phyloP scores from a whole-genome alignment of 2,888 invertebrate species.

The Apamea crenata region DNA sequence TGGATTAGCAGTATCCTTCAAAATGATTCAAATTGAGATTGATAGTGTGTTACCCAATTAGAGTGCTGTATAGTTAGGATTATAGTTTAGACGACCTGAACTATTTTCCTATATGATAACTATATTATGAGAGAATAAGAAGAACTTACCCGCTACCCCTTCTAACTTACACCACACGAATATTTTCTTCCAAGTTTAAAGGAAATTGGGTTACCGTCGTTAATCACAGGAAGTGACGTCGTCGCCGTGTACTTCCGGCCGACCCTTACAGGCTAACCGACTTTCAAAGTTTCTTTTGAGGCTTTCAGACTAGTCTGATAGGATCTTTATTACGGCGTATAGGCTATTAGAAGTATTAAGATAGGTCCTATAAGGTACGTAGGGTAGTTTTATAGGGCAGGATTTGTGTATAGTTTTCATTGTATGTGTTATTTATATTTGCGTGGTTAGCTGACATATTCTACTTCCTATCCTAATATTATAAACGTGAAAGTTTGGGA shows the following conservation, averaged over 20 bases:
- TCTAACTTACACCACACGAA: constrained; percentile 66
- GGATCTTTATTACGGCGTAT: constrained; percentile 67
- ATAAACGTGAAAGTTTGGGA: too few relatives aligned
- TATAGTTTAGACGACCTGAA: too few relatives aligned
- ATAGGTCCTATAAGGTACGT: constrained; percentile 17
- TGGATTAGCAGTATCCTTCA: too few relatives aligned
- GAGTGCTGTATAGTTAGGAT: too few relatives aligned
- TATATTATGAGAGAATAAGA: neutral
- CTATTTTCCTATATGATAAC: too few relatives aligned
- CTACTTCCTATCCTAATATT: too few relatives aligned
- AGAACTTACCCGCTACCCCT: neutral
- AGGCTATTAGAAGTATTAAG: constrained; percentile 43
- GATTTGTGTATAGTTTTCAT: neutral
- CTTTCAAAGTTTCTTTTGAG: constrained; percentile 65
- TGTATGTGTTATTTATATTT: too few relatives aligned
- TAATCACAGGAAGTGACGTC: constrained; percentile 84
- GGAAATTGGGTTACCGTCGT: constrained; percentile 84
- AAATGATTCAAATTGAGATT: too few relatives aligned
- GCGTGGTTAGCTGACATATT: too few relatives aligned
- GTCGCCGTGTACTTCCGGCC: constrained; percentile 75
- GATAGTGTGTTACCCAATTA: too few relatives aligned
- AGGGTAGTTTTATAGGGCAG: neutral
- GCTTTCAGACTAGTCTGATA: constrained; percentile 58
- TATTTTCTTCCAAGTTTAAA: constrained; percentile 82
- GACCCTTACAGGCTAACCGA: constrained; percentile 62